Base-by-base conservation (phyloP, 2,113 vertebrate genomes). In the Rhodinocichla rosea region DNA sequence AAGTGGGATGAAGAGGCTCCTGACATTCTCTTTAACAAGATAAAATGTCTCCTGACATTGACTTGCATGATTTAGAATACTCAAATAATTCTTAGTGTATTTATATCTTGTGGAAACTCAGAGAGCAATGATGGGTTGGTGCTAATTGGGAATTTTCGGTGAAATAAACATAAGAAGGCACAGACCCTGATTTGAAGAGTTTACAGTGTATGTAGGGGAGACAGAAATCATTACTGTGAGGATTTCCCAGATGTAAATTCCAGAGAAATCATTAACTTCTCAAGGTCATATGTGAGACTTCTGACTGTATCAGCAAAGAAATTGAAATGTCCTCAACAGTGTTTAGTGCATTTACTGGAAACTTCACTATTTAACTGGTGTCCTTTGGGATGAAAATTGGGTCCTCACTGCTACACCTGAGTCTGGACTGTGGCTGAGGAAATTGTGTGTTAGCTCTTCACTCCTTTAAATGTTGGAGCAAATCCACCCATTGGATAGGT, bases 1-100 rank as follows among this genome's bases (percentile, higher is more conserved):
- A 95, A 94, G 92, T 94, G 90, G 80, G 88, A 87, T 87, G 88
- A 91, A 96, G 93, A 94, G 90, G 28, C 65, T 93, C 83, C 94
- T 95, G 90, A 96, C 93, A 92, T 87, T 95, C 68, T 68, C 64
- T 84, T 89, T 82, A 92, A 60, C 1, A 3, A 94, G 83, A 81
- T 3, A 71, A 73, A 90, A 83, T 2, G 27, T 89, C 95, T 91
- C 44, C 92, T 93, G 93, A 87, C 86, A 62, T 27, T 60, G 53
- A 90, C 90, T 97, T 95, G 40, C 44, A 83, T 80, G 67, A 55
- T 77, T 83, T 83, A 60, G 64, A 78, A 78, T 89, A 63, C 52
- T 84, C 68, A 78, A 14, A 45, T 92, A 81, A 91, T 83, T 83
- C 82, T 79, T 83, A 32, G 22, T 77, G 15, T 85, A 60, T 88